Base-by-base conservation (phyloP, 2,113 vertebrate genomes). In the Cyprichromis sp. region DNA sequence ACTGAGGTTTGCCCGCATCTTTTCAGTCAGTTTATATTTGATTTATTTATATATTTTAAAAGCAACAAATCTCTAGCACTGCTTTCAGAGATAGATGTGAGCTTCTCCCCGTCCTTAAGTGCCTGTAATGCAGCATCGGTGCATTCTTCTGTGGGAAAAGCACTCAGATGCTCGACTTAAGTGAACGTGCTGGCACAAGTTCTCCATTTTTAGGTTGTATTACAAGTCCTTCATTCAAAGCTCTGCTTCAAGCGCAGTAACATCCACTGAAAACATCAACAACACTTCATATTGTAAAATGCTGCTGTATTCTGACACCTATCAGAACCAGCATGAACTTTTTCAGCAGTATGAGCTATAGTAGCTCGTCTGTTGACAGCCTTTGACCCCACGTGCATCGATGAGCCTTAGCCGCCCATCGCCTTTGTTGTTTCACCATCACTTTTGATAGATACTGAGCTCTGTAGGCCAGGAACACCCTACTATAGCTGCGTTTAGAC, bases 1-100 rank as follows among this genome's bases (percentile, higher is more conserved):
- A 36, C 8, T 52, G 5, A 47, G 4, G 42, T 85, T 53, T 88
- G 14, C 9, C 63, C 21, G 40, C 84, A 21, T 81, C 8, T 17
- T 52, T 89, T 19, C 9, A 16, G 81, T 81, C 54, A 38, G 16
- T 16, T 81, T 61, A 5, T 17, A 19, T 86, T 66, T 19, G 11
- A 47, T 82, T 86, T 86, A 9, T 83, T 71, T 19, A 73, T 45
- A 73, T 45, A 73, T 45, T 80, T 9, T 36, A 34, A 52, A 86
- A 85, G 4, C 34, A 40, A 40, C 71, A 78, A 52, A 19, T 91
- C 61, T 73, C 19, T 3, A 12, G 79, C 10, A 40, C n/a, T 53
- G 21, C 10, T 73, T 38, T 82, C 40, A 21, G 38, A 26, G 47
- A 45, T 3, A 78, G 34, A 59, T 21, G 31, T 71, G 80, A 84